Evolutionary conservation across 1,140 invertebrate genomes (phyloP).

Genomic region (Daktulosphaira vitifoliae): DNA sequence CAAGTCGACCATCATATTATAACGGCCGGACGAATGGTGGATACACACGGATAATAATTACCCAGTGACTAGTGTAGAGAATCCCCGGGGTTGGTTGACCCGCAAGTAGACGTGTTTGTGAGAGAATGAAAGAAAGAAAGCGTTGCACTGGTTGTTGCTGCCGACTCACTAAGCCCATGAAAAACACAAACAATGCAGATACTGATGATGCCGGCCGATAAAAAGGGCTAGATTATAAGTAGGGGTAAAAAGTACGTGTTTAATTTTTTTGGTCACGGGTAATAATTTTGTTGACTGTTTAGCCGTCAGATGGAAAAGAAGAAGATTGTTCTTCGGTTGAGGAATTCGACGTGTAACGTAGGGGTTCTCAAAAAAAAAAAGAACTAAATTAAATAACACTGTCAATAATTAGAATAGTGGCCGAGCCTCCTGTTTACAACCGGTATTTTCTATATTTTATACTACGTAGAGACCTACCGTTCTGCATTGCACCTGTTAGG

Average conservation of each 20-base stretch:
- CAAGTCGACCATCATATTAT: constrained; percentile 31
- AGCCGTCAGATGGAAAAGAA: not conserved
- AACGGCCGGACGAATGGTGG: constrained; percentile 28
- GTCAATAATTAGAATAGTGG: too few species aligned
- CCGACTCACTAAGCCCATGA: not conserved
- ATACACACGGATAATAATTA: constrained; percentile 33
- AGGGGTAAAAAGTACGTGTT: constrained; percentile 18
- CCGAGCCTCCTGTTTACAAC: too few species aligned
- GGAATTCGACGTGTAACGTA: constrained; percentile 20
- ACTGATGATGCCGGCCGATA: constrained; percentile 32
- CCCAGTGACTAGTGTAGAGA: not conserved
- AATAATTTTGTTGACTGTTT: constrained; percentile 12
- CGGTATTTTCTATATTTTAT: too few species aligned
- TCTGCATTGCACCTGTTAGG: too few species aligned
- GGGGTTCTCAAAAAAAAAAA: constrained; percentile 14
- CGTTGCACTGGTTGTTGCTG: not conserved
- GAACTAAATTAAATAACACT: not conserved
- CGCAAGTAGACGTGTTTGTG: constrained; percentile 10
- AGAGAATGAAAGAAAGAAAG: constrained; percentile 19
- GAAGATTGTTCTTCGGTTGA: constrained; percentile 18
- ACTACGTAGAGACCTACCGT: too few species aligned
- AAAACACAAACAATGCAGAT: constrained; percentile 14
- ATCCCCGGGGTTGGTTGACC: constrained; percentile 33
- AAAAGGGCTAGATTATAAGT: not conserved
- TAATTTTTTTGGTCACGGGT: constrained; percentile 30